A percentile compares a stretch with the other conserved stretches of the same genome.
Conservation (phyloP, 2,113 vertebrate genomes). For the Ochotona princeps region DNA sequence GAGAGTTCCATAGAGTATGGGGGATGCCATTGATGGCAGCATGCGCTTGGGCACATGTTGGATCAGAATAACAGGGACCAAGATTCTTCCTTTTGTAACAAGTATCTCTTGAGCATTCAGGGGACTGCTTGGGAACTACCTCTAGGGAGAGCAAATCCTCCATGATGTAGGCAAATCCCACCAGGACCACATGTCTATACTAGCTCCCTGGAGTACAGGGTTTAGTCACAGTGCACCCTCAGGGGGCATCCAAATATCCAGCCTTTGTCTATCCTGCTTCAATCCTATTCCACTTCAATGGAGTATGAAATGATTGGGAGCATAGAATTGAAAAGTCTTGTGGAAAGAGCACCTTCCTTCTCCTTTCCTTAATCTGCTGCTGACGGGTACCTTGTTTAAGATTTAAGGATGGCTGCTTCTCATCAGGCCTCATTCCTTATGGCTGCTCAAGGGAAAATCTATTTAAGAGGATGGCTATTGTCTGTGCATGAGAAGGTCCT, state of each 20-base stretch:
- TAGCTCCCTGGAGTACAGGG: not conserved
- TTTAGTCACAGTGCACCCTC: not conserved
- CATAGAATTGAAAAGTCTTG: not conserved
- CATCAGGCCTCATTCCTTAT: not conserved
- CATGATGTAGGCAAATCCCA: no score
- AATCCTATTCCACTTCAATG: not conserved
- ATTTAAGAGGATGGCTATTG: not conserved
- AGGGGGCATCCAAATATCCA: not conserved
- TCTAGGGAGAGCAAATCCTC: not conserved
- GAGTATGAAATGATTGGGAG: not conserved
- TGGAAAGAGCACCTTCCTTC: not conserved
- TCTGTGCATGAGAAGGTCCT: not conserved
- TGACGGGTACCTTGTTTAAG: not conserved
- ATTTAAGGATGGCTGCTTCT: not conserved
- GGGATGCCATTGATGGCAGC: not conserved
- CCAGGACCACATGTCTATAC: no score
- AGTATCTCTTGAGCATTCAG: not conserved
- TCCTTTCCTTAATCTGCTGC: not conserved
- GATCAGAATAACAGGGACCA: not conserved
- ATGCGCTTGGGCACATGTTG: not conserved
- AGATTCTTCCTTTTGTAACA: not conserved
- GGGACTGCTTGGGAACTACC: not conserved
- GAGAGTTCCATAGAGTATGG: not conserved
- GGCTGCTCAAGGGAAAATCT: not conserved
- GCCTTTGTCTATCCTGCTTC: not conserved